Evolutionary conservation across 1,140 invertebrate species (phyloP), one percentile per base, ranked within the genome.

Genomic region (Lepidotrigona ventralis): DNA sequence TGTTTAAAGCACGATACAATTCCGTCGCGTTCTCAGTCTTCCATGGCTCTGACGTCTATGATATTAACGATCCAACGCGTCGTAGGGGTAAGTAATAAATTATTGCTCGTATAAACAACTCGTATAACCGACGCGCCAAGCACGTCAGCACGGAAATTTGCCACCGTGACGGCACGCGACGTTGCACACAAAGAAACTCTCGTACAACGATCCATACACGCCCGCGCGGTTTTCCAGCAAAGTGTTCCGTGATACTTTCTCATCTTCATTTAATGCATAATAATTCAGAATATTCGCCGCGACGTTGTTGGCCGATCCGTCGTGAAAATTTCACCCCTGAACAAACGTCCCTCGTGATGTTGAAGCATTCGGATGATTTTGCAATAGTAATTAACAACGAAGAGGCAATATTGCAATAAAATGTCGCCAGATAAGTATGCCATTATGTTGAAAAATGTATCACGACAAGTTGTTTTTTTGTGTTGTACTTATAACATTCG

Each of bases 31-130:
- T 74, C 80, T 71, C 75, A 60, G 58, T 79, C 60, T 69, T 68
- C 74, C 75, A 78, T 21, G 58, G 51, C 33, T 33, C 77, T 66
- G 77, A 83, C 82, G 82, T 83, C 76, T 77, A 66, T 51, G 68
- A 79, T 83, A 83, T 83, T 83, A 83, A 83, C 82, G 82, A 83
- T 81, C 60, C 46, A 29, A 21, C 29, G 66, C 33, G 70, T 81
- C 75, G 79, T n/a, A 56, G 69, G 66, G 56, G 70, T 78, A 60
- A 81, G 72, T 77, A 85, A 87, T 89, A 84, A 87, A 87, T 90
- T 90, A 90, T 83, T 81, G 81, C 58, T 84, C 77, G 60, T 89
- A 88, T 87, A 85, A 88, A 87, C 77, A 87, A 86, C 75, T 79
- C 85, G 66, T 66, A 79, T 87, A 87, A 88, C 53, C 64, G 60